phyloP scores from a whole-genome alignment of 2,888 invertebrate genomes.

The Latrodectus hesperus region DNA sequence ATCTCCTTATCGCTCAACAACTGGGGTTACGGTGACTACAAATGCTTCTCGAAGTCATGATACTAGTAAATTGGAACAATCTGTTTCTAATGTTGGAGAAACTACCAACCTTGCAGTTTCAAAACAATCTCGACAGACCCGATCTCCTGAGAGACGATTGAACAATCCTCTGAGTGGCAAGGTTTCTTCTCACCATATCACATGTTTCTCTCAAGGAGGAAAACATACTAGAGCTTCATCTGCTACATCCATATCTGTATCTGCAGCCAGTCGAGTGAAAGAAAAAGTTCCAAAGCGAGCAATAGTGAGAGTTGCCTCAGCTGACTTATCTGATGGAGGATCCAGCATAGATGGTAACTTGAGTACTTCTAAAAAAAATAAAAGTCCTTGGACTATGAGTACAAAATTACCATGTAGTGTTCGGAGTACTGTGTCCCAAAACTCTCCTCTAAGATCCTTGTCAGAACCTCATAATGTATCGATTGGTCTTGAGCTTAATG shows the following conservation, averaged over 20 bases:
- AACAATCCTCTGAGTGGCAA: slow-evolving; percentile 3
- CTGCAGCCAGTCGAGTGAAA: slow-evolving; percentile 9
- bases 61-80: slow-evolving; percentile 27
- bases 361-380: not conserved
- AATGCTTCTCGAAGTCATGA: not conserved
- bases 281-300: slow-evolving; percentile 22
- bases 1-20: slow-evolving; percentile 2
- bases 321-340: slow-evolving; percentile 47
- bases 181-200: slow-evolving; percentile 24
- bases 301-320: slow-evolving; percentile 56
- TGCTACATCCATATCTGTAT: not conserved
- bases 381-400: slow-evolving; percentile 28
- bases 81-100: slow-evolving; percentile 38
- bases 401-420: slow-evolving; percentile 22
- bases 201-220: slow-evolving; percentile 17
- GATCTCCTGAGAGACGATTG: slow-evolving; percentile 43
- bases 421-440: not conserved
- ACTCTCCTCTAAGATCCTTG: slow-evolving; percentile 46
- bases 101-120: not conserved
- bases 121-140: slow-evolving; percentile 19
- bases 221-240: slow-evolving; percentile 24
- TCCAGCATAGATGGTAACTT: not conserved
- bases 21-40: not conserved
- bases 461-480: slow-evolving; percentile 64
- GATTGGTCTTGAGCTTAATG: not conserved